These are phyloP conservation scores for Colletes latitarsis DNA, from an alignment of 1,140 invertebrate species.

Conservation along the genomic window DNA sequence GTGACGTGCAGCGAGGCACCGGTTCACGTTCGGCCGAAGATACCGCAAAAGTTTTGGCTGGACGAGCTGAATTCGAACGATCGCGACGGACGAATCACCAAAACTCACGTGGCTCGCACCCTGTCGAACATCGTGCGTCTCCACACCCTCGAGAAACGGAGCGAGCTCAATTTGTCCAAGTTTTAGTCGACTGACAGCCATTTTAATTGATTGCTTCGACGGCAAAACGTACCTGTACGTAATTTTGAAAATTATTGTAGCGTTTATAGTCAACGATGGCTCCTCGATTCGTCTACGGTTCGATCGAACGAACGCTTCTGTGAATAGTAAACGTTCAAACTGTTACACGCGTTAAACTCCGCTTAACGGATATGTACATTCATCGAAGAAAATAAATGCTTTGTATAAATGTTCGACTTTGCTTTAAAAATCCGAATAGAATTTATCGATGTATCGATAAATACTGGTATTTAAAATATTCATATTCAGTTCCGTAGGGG, in stretches of 20 bases:
- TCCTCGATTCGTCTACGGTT: no score
- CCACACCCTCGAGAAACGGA: slow-evolving; percentile 57
- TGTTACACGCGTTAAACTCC: not conserved
- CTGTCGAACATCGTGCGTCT: slow-evolving; percentile 66
- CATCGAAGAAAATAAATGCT: not conserved
- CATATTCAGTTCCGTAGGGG: no score
- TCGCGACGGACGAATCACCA: slow-evolving; percentile 54
- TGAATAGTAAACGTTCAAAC: slow-evolving; percentile 9
- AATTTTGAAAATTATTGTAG: not conserved
- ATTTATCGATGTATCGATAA: no score
- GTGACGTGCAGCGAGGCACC: slow-evolving; percentile 67
- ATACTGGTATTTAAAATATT: no score
- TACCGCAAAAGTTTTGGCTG: slow-evolving; percentile 50
- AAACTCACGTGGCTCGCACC: slow-evolving; percentile 62
- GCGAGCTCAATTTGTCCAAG: slow-evolving; percentile 28
- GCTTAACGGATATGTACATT: not conserved
- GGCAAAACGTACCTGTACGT: no score
- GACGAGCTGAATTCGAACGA: slow-evolving; percentile 44
- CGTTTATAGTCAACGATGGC: not conserved
- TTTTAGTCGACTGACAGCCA: slow-evolving; percentile 7
- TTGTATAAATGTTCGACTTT: no score
- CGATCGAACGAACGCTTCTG: not conserved
- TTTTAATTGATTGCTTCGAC: no score
- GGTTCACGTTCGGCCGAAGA: slow-evolving; percentile 63
- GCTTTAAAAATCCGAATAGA: no score